A percentile compares a stretch with the other conserved stretches of the same genome.
phyloP scores from a whole-genome alignment of 2,113 vertebrate species.

The Mionectes macconnelli region DNA sequence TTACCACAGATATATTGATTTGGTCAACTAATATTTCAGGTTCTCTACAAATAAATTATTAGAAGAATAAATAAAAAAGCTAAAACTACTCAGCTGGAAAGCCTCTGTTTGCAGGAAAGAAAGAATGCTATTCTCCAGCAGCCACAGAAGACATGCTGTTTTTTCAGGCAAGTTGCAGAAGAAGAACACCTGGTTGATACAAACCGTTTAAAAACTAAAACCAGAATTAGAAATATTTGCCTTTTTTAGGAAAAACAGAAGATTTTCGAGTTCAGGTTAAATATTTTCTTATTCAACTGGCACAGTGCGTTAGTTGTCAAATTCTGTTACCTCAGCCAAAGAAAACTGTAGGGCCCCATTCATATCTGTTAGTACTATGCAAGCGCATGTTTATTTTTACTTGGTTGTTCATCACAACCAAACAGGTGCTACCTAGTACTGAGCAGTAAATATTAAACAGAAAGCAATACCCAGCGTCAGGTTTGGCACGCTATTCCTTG shows the following conservation, averaged over 20 bases:
- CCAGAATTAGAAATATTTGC: neutral
- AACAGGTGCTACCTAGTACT: conserved; percentile 12
- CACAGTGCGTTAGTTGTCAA: conserved; percentile 48
- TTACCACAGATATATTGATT: neutral
- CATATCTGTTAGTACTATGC: conserved; percentile 22
- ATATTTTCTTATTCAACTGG: conserved; percentile 18
- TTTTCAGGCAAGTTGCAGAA: conserved; percentile 50
- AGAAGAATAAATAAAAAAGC: conserved; percentile 1
- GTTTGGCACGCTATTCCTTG: conserved; percentile 34
- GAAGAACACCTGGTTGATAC: conserved; percentile 18
- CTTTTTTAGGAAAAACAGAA: conserved; percentile 21
- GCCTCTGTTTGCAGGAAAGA: conserved; percentile 23
- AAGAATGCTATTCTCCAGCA: conserved; percentile 38
- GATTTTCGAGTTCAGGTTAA: conserved; percentile 22
- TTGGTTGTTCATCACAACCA: conserved; percentile 41
- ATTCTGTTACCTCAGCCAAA: conserved; percentile 42
- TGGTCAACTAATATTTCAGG: neutral
- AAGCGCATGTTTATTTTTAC: conserved; percentile 13
- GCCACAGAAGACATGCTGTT: conserved; percentile 34
- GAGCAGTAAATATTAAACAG: conserved; percentile 25
- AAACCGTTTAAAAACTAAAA: neutral
- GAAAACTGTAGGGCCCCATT: neutral
- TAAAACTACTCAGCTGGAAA: conserved; percentile 20
- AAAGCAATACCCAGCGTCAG: conserved; percentile 40
- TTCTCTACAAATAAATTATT: neutral